Evolutionary conservation across 2,113 vertebrate species (phyloP), one percentile per base, ranked within the genome.

Genomic region (Capra hircus): DNA sequence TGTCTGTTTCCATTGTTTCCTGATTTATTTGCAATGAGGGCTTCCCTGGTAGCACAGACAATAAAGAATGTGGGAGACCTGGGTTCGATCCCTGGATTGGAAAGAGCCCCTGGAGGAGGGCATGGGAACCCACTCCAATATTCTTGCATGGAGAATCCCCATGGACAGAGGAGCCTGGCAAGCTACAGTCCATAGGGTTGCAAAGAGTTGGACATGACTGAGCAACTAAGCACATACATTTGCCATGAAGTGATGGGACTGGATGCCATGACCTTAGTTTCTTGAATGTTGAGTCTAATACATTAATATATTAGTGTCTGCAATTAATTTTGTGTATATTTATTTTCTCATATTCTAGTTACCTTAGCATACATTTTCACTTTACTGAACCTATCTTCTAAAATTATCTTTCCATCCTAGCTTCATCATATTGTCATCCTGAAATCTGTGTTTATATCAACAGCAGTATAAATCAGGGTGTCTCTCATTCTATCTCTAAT

Each of bases 31-130:
- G 19, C 19, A n/a, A 71, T 36, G 67, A 71, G 19, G 64, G 64
- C 17, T 36, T 71, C 64, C 64, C 2, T 36, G 17, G 5, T 71
- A 36, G 19, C 10, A 40, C 19, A 71, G 67, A 23, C n/a, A 36
- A 40, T 71, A 71, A 36, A 71, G 67, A 36, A 40, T 71, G n/a
- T 0, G 0, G 67, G 19, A 71, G 2, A 71, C n/a, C 4, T 23
- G 5, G n/a, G n/a, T 23, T 71, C 0, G 0, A 23, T 71, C 67
- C 10, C n/a, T 71, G 67, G 19, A 19, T 71, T 40, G n/a, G 67
- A 36, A 71, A 40, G 2, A 71, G 9, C n/a, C n/a, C 67, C 19
- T 23, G 67, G n/a, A 40, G n/a, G 19, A 40, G 67, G n/a, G n/a
- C 9, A 40, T 40, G n/a, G n/a, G 5, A 71, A 71, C 9, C 64